Evolutionary conservation across 2,797 vertebrate genomes (phyloP).

Genomic region (Clamator glandarius): DNA sequence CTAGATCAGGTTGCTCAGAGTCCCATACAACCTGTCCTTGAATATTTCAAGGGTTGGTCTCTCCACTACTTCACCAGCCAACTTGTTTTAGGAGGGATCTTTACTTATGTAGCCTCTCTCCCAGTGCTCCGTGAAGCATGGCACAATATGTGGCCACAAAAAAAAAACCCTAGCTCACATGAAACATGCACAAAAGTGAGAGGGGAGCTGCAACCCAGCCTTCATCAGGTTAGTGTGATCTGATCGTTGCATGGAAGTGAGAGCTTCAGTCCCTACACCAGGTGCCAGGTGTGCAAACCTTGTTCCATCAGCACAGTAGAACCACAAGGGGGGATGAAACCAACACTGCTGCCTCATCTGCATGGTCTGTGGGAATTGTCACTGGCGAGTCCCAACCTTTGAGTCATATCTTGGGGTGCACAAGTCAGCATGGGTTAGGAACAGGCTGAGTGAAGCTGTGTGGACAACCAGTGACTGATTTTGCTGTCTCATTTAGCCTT

Average conservation of each 20-base stretch:
- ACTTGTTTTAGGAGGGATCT: neutral
- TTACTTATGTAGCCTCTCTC: rapidly evolving
- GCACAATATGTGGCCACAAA: neutral
- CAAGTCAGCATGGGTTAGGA: neutral
- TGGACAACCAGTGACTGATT: neutral
- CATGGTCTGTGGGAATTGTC: neutral
- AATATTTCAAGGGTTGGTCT: too few species aligned
- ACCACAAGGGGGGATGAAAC: neutral
- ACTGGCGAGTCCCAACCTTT: neutral
- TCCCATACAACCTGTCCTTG: too few species aligned
- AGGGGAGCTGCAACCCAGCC: neutral
- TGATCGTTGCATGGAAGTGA: neutral
- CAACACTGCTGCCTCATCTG: neutral
- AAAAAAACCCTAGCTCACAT: neutral
- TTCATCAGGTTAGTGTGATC: neutral
- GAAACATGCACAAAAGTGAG: neutral
- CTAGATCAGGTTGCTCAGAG: too few species aligned
- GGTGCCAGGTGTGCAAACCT: neutral
- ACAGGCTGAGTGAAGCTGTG: neutral
- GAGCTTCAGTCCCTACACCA: neutral
- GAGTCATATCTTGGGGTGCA: neutral
- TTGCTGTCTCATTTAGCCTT: neutral
- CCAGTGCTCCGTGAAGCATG: neutral
- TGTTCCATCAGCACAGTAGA: neutral
- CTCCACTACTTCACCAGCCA: too few species aligned